A percentile compares a stretch with the other conserved stretches of the same genome.
phyloP scores from a whole-genome alignment of 2,113 vertebrate species.

The Charina bottae region DNA sequence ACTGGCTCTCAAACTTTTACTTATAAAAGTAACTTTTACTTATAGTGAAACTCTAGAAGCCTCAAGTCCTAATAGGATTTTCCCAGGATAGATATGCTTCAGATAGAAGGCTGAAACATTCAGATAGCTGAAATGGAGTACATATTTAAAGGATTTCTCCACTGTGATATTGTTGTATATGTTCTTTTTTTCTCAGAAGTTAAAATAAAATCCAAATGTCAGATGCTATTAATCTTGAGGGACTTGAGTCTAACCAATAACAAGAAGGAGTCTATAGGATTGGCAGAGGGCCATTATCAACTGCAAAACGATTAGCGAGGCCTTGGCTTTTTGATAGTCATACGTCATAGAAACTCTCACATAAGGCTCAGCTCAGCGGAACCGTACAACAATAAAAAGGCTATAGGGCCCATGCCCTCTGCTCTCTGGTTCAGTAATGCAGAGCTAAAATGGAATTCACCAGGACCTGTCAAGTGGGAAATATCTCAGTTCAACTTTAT shows the following conservation, averaged over 20 bases:
- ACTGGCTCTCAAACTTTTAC: no score
- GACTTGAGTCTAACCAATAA: constrained; percentile 53
- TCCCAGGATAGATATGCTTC: neutral
- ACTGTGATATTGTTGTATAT: neutral
- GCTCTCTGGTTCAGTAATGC: constrained; percentile 60
- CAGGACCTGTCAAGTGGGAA: constrained; percentile 60
- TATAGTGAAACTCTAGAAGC: neutral
- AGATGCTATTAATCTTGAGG: constrained; percentile 66
- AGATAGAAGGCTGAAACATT: neutral
- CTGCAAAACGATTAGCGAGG: constrained; percentile 60
- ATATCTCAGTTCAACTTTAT: constrained; percentile 66
- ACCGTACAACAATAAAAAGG: constrained; percentile 70
- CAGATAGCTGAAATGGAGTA: neutral
- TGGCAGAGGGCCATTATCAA: constrained; percentile 64
- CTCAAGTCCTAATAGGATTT: neutral
- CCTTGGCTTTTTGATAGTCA: constrained; percentile 50
- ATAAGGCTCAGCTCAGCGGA: constrained; percentile 69
- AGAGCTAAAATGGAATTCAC: constrained; percentile 69
- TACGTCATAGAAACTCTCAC: constrained; percentile 67
- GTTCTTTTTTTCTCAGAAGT: constrained; percentile 49
- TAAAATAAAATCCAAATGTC: constrained; percentile 50
- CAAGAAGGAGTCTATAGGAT: constrained; percentile 56
- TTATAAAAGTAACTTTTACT: neutral
- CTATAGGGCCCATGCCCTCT: constrained; percentile 56
- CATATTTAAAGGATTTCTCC: neutral